These are phyloP conservation scores for Limnothrissa miodon DNA, from an alignment of 2,113 vertebrate genomes.

Conservation along the genomic window DNA sequence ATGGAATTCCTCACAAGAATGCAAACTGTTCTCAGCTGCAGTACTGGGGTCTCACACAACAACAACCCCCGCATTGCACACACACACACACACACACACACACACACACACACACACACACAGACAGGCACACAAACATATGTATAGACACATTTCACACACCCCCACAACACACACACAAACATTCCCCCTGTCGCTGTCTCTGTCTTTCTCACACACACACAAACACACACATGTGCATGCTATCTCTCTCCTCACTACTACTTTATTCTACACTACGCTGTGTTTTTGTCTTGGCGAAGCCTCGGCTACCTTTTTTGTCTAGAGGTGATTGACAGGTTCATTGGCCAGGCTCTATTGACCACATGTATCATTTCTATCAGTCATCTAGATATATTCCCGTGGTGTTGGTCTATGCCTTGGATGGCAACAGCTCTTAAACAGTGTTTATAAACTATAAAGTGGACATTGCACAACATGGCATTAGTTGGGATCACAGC, in stretches of 20 bases:
- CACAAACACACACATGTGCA: background rate
- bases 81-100: background rate
- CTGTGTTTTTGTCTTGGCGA: no score
- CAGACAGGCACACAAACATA: background rate
- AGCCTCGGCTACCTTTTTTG: background rate
- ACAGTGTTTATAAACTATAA: no score
- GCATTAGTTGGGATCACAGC: no score
- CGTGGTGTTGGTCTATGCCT: no score
- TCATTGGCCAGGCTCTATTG: no score
- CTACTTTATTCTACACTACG: no score
- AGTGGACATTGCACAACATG: no score
- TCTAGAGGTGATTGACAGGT: background rate
- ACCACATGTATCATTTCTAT: no score
- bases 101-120: background rate
- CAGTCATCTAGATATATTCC: no score
- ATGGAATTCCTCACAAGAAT: conserved; percentile 61
- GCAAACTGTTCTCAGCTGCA: conserved; percentile 45
- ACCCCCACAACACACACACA: background rate
- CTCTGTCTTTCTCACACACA: background rate
- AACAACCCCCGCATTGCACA: background rate
- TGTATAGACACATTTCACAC: background rate
- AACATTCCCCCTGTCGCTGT: background rate
- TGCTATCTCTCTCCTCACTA: no score
- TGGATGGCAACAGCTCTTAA: no score
- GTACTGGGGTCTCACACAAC: background rate